Conservation (phyloP, 2,797 vertebrate genomes). For the Lutra lutra region DNA sequence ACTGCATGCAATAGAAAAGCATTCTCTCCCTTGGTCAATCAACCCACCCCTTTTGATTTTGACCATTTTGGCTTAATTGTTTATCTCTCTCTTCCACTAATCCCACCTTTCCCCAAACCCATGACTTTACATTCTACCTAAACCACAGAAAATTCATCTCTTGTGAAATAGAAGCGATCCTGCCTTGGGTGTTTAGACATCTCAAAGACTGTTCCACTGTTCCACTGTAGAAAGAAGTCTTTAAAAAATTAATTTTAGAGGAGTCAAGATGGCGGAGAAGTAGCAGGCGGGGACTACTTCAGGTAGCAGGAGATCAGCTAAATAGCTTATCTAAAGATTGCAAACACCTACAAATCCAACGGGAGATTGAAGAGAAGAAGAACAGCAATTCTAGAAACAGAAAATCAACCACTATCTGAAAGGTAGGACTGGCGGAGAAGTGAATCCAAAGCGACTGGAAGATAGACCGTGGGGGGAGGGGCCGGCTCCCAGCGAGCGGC, state of each 20-base stretch:
- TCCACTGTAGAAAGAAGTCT: not conserved
- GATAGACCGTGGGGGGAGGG: too few relatives aligned
- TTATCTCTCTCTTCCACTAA: not conserved
- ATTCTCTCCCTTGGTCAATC: not conserved
- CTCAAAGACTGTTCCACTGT: not conserved
- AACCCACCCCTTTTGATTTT: not conserved
- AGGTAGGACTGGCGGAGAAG: too few relatives aligned
- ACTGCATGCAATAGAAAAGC: not conserved
- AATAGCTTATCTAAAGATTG: too few relatives aligned
- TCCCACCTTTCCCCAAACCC: not conserved
- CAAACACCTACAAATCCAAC: too few relatives aligned
- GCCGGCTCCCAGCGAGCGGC: too few relatives aligned
- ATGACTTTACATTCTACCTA: not conserved
- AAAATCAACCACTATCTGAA: too few relatives aligned
- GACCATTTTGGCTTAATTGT: not conserved
- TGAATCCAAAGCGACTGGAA: too few relatives aligned
- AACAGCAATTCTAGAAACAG: too few relatives aligned
- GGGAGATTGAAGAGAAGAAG: too few relatives aligned
- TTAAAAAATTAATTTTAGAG: conserved; percentile 20
- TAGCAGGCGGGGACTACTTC: too few relatives aligned
- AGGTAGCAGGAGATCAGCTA: too few relatives aligned
- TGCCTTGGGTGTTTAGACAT: not conserved
- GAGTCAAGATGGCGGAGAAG: too few relatives aligned
- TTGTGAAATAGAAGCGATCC: not conserved
- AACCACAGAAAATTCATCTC: conserved; percentile 21